These are phyloP conservation scores for Eulimnadia texana DNA, from an alignment of 1,140 invertebrate species.

Conservation along the genomic window DNA sequence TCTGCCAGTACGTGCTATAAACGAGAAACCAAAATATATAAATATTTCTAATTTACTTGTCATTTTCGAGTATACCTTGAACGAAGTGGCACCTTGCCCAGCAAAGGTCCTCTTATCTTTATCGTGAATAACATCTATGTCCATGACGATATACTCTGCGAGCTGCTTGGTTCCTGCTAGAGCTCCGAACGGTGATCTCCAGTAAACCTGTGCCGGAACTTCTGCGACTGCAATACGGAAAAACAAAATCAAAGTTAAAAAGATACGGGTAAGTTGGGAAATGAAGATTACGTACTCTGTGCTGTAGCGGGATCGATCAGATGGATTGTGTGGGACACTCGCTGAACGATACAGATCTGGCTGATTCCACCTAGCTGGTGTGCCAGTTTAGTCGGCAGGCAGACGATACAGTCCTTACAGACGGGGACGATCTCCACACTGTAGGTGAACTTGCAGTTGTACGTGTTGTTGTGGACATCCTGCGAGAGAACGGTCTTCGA, in stretches of 20 bases:
- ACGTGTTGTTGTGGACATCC: slow-evolving; percentile 91
- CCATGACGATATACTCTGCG: slow-evolving; percentile 87
- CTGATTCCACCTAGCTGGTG: slow-evolving; percentile 83
- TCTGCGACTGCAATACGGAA: slow-evolving; percentile 56
- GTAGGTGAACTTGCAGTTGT: slow-evolving; percentile 90
- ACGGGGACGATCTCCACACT: slow-evolving; percentile 92
- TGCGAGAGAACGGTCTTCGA: slow-evolving; percentile 95
- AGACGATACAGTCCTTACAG: slow-evolving; percentile 92
- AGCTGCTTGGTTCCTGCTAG: slow-evolving; percentile 84
- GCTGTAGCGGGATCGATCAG: slow-evolving; percentile 84
- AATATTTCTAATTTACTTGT: background rate
- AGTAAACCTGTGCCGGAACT: slow-evolving; percentile 62
- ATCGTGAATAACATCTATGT: slow-evolving; percentile 68
- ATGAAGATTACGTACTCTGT: slow-evolving; percentile 48
- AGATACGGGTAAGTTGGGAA: background rate
- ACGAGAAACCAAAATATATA: no score
- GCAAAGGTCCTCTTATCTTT: slow-evolving; percentile 62
- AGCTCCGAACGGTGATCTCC: slow-evolving; percentile 67
- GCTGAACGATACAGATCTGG: slow-evolving; percentile 72
- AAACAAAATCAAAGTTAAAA: slow-evolving; percentile 12
- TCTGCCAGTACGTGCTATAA: slow-evolving; percentile 75
- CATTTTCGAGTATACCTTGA: slow-evolving; percentile 47
- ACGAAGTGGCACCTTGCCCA: slow-evolving; percentile 71
- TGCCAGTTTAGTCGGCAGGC: slow-evolving; percentile 72
- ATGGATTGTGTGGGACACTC: slow-evolving; percentile 77